phyloP scores from a whole-genome alignment of 2,888 invertebrate species.

The Epirrhoe tristata region DNA sequence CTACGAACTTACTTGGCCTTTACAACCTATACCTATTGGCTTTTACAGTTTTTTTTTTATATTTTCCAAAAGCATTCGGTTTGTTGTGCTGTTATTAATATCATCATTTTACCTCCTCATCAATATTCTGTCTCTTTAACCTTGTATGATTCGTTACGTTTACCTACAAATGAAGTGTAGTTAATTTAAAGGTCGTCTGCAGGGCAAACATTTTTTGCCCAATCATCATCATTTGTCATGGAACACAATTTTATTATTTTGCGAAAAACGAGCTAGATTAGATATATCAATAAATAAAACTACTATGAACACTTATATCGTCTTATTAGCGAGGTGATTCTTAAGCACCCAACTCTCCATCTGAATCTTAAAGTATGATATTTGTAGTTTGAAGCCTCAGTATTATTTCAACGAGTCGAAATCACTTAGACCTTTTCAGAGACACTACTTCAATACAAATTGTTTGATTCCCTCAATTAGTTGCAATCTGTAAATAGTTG shows the following conservation, averaged over 20 bases:
- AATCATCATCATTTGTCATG: background rate
- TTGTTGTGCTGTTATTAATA: slow-evolving; percentile 34
- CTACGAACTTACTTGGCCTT: no score
- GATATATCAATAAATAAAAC: no score
- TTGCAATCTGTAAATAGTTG: slow-evolving; percentile 27
- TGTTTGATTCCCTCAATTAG: slow-evolving; percentile 20
- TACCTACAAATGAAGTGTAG: slow-evolving; percentile 48
- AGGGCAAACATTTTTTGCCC: slow-evolving; percentile 21
- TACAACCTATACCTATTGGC: no score
- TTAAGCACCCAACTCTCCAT: no score
- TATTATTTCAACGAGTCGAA: background rate
- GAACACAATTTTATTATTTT: background rate
- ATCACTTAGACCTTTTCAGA: background rate
- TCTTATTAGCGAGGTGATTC: no score
- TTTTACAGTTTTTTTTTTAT: background rate
- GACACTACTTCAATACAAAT: slow-evolving; percentile 4
- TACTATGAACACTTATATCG: no score
- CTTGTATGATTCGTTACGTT: slow-evolving; percentile 49
- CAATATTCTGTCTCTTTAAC: slow-evolving; percentile 33
- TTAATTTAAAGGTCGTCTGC: slow-evolving; percentile 50
- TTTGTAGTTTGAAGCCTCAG: no score
- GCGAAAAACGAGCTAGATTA: no score
- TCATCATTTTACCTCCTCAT: slow-evolving; percentile 38
- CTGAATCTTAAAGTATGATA: no score
- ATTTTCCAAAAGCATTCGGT: background rate